phyloP scores from a whole-genome alignment of 2,797 vertebrate species.

The Antrozous pallidus region DNA sequence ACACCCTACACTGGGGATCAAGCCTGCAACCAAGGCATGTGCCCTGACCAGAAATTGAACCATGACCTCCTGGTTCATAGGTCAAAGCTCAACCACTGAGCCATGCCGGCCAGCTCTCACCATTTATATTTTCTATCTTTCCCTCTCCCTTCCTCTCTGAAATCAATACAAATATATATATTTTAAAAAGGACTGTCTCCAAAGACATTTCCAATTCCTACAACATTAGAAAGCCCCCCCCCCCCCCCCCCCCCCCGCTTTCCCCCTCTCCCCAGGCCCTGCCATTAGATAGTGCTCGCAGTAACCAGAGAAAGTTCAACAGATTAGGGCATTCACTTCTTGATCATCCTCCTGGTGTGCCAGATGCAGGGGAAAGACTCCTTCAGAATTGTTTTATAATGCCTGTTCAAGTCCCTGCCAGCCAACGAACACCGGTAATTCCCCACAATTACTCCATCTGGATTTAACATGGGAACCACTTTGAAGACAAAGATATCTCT shows the following conservation, averaged over 20 bases:
- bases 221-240: neutral
- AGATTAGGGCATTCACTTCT: conserved; percentile 84
- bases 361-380: conserved; percentile 90
- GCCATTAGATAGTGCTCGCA: neutral
- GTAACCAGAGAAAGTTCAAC: no score
- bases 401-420: conserved; percentile 92
- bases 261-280: accelerated
- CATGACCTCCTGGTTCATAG: no score
- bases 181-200: neutral
- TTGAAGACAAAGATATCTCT: conserved; percentile 93
- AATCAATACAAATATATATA: neutral
- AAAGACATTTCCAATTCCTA: neutral
- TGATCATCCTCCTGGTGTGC: conserved; percentile 91
- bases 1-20: no score
- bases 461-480: conserved; percentile 96
- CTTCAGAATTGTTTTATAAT: conserved; percentile 86
- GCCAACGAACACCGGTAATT: conserved; percentile 94
- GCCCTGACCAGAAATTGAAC: no score
- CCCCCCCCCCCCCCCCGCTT: no score
- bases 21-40: no score
- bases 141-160: neutral
- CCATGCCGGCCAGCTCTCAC: no score
- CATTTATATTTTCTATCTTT: no score
- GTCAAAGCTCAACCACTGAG: no score
- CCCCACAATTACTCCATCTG: conserved; percentile 94